Percentiles rank a stretch among this genome's conserved stretches.
phyloP scores from a whole-genome alignment of 2,113 vertebrate genomes.

The Aepyceros melampus region DNA sequence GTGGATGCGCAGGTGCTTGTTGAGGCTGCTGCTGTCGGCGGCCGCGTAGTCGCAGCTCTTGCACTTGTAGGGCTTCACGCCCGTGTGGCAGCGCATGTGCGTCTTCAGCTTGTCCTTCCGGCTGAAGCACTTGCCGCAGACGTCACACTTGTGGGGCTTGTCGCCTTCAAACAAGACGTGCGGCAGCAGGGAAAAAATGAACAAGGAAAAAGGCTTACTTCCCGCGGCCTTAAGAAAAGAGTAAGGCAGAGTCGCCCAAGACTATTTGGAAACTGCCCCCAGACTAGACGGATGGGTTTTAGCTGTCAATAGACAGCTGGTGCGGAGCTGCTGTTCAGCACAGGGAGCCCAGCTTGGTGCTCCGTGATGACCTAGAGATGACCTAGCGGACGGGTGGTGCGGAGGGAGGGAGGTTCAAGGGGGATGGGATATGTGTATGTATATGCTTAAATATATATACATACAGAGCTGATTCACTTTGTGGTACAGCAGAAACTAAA shows the following conservation, averaged over 20 bases:
- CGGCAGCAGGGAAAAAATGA: not conserved
- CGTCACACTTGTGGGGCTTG: slow-evolving; percentile 95
- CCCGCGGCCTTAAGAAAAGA: not conserved
- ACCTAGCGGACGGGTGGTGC: not conserved
- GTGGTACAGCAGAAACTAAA: not conserved
- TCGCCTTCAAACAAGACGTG: slow-evolving; percentile 83
- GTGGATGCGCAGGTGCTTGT: slow-evolving; percentile 96
- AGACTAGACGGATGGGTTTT: not conserved
- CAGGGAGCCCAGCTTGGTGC: not conserved
- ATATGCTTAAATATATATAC: not conserved
- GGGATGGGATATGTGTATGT: not conserved
- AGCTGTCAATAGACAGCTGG: not conserved
- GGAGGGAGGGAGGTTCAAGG: not conserved
- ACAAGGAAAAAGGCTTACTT: not conserved
- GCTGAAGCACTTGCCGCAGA: slow-evolving; percentile 95
- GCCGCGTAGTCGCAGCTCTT: slow-evolving; percentile 93
- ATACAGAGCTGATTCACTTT: not conserved
- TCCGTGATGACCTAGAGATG: not conserved
- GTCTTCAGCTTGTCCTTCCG: slow-evolving; percentile 97
- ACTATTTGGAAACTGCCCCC: not conserved
- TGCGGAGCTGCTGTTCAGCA: not conserved
- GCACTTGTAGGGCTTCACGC: slow-evolving; percentile 96
- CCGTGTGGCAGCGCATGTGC: slow-evolving; percentile 94
- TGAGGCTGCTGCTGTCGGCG: slow-evolving; percentile 96
- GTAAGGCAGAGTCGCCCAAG: accelerated